Evolutionary conservation across 2,113 vertebrate species (phyloP), one percentile per base, ranked within the genome.

Genomic region (Cichladusa arquata): DNA sequence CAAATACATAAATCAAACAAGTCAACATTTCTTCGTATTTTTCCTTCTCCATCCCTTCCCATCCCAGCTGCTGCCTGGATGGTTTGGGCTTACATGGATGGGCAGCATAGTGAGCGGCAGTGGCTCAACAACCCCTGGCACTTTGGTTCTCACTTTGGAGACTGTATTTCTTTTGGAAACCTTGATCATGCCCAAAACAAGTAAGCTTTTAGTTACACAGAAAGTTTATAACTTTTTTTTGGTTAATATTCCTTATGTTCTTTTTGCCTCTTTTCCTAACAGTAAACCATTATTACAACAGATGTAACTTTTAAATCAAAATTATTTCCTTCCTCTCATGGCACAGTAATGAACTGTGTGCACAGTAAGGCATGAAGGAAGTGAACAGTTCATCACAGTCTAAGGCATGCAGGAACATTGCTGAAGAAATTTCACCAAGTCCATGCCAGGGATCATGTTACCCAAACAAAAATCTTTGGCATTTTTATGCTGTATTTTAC

Each of bases 401-500:
- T 44, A 76, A 95, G 73, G 78, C 36, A 3, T 34, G 47, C 29
- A 79, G 83, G 34, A 84, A 73, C 62, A 71, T 1, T 81, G 72
- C 57, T 65, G 61, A 73, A 84, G 69, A 88, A 95, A 92, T 57
- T 90, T 80, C 44, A 18, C 12, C 18, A 66, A 92, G 61, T 60
- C 90, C 2, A 9, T 72, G 67, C 26, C 65, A 90, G 33, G 29
- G 93, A 95, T 94, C 70, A 42, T 4, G 56, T 95, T 90, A 93
- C 92, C 3, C 33, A 86, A 91, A 40, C 61, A 96, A 96, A 95
- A 88, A 96, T 90, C 90, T 92, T 62, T 33, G 91, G 95, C 72
- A 90, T 96, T 96, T 96, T 92, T 77, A 89, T 2, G 26, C 83
- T 51, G 45, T 8, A 54, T 90, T 97, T 95, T 88, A 91, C 81